phyloP scores from a whole-genome alignment of 2,113 vertebrate species.

The Notechis scutatus region DNA sequence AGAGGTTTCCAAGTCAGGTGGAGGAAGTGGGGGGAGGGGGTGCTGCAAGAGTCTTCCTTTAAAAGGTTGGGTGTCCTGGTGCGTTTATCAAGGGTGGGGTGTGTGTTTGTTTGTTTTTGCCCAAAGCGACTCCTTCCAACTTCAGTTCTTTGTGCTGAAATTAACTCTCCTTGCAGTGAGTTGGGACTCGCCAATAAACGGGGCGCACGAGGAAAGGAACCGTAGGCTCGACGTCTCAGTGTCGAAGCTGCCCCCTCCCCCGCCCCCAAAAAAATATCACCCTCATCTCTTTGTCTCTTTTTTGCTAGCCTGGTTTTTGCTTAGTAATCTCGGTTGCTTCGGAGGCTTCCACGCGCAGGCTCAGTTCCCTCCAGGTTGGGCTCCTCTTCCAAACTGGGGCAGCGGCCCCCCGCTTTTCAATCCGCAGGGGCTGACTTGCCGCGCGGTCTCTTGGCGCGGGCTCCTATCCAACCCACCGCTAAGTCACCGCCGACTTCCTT shows the following conservation, averaged over 20 bases:
- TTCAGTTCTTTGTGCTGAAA: slow-evolving; percentile 49
- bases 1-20: neutral
- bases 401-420: neutral
- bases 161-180: slow-evolving; percentile 36
- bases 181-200: neutral
- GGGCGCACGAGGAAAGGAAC: neutral
- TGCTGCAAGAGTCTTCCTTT: neutral
- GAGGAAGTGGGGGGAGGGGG: neutral
- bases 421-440: neutral
- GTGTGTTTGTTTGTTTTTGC: accelerated
- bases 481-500: neutral
- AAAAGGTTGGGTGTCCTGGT: neutral
- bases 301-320: neutral
- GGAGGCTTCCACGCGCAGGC: neutral
- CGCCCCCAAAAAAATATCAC: neutral
- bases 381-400: neutral
- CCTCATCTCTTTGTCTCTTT: neutral
- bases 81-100: neutral
- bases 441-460: neutral
- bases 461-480: neutral
- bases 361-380: no score
- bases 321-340: neutral
- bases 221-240: neutral
- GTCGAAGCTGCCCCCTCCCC: neutral
- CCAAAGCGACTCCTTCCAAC: slow-evolving; percentile 28